These are phyloP conservation scores for Parapsyche elsis DNA, from an alignment of 1,140 invertebrate species.

Conservation along the genomic window DNA sequence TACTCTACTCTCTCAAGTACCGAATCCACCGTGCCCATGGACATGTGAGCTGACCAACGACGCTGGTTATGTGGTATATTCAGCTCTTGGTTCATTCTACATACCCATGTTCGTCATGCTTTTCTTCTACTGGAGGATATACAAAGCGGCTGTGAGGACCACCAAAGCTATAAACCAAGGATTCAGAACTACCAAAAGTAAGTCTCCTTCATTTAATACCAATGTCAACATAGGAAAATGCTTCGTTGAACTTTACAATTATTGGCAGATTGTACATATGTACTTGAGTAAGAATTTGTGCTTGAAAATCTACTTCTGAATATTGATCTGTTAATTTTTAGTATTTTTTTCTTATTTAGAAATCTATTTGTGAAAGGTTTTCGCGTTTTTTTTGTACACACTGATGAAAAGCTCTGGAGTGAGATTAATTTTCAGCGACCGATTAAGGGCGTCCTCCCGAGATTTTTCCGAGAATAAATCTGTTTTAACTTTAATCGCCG, in stretches of 20 bases:
- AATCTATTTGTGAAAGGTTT: no score
- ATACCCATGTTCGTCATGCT: slow-evolving; percentile 96
- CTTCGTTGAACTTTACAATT: no score
- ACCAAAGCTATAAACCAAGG: slow-evolving; percentile 92
- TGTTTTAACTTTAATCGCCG: slow-evolving; percentile 10
- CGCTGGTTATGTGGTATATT: slow-evolving; percentile 85
- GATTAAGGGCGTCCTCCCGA: not conserved
- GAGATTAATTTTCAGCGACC: not conserved
- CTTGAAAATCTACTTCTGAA: no score
- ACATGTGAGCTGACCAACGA: slow-evolving; percentile 93
- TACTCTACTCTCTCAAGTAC: slow-evolving; percentile 57
- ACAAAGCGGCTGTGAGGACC: slow-evolving; percentile 89
- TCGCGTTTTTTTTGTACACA: no score
- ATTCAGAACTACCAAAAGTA: slow-evolving; percentile 82
- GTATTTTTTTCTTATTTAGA: no score
- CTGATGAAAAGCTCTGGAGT: not conserved
- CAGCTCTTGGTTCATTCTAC: slow-evolving; percentile 94
- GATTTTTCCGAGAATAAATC: slow-evolving; percentile 16
- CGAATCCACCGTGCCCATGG: slow-evolving; percentile 76
- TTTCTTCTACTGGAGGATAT: slow-evolving; percentile 97
- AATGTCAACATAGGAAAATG: no score
- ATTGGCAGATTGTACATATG: no score
- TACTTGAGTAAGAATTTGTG: no score
- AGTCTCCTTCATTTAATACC: not conserved
- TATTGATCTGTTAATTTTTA: no score